Base-by-base conservation (phyloP, 2,888 invertebrate genomes). In the Aproaerema taeniolella region DNA sequence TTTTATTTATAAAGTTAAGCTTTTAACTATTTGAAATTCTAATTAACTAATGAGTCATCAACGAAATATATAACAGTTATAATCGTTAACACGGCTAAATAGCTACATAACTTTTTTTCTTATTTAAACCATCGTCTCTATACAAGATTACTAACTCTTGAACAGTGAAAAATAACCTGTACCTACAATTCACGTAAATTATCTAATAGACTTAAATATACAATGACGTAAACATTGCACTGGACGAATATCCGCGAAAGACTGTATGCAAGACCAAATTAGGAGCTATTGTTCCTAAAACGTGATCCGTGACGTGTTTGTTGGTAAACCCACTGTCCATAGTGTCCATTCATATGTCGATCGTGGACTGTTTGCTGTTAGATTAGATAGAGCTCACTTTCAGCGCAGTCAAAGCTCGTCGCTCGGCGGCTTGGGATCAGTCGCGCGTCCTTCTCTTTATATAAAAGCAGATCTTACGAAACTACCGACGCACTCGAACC, bases 381-480 rank as follows among this genome's bases (percentile, higher is more conserved):
- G n/a, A n/a, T n/a, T 64, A 67, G 71, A 85, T 67, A 74, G 80
- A 67, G 69, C 75, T 77, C 73, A 77, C 74, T 80, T 80, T 73
- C 73, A 73, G 74, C 60, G 58, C 59, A 67, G 54, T 53, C 66
- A 57, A 61, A 61, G 65, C 61, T 58, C 53, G 45, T 39, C 36
- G 50, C 53, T 54, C 63, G 62, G 58, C 57, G 63, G 60, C 53
- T 53, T 62, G 67, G 61, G 61, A 68, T 60, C 53, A 57, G 54
- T 52, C 71, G 60, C 61, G 61, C 61, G 61, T 57, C 64, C 57
- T 61, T 61, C 70, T 63, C 66, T 67, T 72, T 67, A 74, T 82
- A 83, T 85, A 85, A 77, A 75, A 67, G 76, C 76, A 71, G 65
- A 76, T 73, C 75, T 82, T 82, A 71, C 81, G 72, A 80, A 78